Base-by-base conservation (phyloP, 2,113 vertebrate genomes). In the Anarrhichthys ocellatus region DNA sequence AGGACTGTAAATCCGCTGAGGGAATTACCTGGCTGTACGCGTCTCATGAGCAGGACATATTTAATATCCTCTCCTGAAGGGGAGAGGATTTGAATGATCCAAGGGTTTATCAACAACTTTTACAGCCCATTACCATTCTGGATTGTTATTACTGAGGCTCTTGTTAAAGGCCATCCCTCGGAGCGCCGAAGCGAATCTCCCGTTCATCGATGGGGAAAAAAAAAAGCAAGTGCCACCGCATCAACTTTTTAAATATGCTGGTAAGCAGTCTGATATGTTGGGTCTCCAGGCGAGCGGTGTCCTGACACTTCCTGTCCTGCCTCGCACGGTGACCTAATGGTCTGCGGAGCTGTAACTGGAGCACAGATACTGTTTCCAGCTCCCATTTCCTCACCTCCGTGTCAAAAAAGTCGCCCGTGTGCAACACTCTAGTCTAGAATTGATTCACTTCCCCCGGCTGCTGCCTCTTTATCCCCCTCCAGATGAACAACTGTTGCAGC, bases 1-100 rank as follows among this genome's bases (percentile, higher is more conserved):
- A 92, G 90, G 90, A 91, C 92, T 72, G 74, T 77, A 91, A 90
- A 94, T 92, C 88, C 90, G 79, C 82, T 64, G 44, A 76, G 91
- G 89, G 91, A 91, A 94, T 94, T 65, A 93, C 85, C 84, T 84
- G 87, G 58, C 83, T 79, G 78, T 76, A 54, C 86, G 71, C 88
- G 86, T 76, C 82, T 88, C 69, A 86, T 64, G 84, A 92, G 88
- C 76, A 22, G 83, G 80, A 89, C 84, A 87, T 91, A 29, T 90
- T 94, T 84, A 92, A 82, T 92, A 91, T 91, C 74, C 66, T 56
- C 83, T 71, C 50, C 67, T 48, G 22, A 65, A 88, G 64, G 67
- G 59, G 67, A 62, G 59, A 86, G 66, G 44, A 50, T 72, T 78
- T 56, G 59, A 91, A 83, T 54, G 69, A 74, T 79, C 54, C 44